Conservation (phyloP, 2,888 invertebrate species). For the Ommatoiulus sabulosus region DNA sequence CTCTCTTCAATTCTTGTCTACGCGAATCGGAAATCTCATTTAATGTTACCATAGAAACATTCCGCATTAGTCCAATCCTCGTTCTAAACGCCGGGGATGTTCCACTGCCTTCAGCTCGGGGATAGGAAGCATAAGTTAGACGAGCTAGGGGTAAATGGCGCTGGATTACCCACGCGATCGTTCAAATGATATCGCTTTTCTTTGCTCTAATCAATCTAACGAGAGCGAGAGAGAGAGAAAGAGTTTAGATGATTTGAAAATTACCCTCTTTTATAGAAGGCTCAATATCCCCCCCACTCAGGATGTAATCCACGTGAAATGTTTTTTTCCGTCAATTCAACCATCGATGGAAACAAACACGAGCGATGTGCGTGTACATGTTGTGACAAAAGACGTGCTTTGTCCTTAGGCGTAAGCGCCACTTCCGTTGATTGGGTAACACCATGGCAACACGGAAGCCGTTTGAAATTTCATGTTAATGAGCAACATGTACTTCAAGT, state of each 20-base stretch:
- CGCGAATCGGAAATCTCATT: constrained; percentile 14
- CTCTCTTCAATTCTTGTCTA: not conserved
- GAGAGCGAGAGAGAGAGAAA: constrained; percentile 28
- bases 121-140: constrained; percentile 30
- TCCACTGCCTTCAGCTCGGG: not conserved
- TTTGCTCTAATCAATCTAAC: constrained; percentile 31
- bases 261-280: not conserved
- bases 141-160: constrained; percentile 7
- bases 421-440: not conserved
- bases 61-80: constrained; percentile 9
- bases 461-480: too few species aligned
- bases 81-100: constrained; percentile 26
- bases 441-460: not conserved
- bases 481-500: too few species aligned
- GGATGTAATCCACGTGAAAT: constrained; percentile 13
- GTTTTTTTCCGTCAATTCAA: not conserved
- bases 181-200: not conserved
- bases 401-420: not conserved
- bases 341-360: not conserved
- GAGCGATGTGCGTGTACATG: not conserved
- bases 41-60: constrained; percentile 5
- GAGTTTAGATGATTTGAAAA: constrained; percentile 4
- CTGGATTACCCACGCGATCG: constrained; percentile 10
- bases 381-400: not conserved
- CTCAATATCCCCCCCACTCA: not conserved